Conservation (phyloP, 2,888 invertebrate genomes). For the Mongoloraphidia duomilia region DNA sequence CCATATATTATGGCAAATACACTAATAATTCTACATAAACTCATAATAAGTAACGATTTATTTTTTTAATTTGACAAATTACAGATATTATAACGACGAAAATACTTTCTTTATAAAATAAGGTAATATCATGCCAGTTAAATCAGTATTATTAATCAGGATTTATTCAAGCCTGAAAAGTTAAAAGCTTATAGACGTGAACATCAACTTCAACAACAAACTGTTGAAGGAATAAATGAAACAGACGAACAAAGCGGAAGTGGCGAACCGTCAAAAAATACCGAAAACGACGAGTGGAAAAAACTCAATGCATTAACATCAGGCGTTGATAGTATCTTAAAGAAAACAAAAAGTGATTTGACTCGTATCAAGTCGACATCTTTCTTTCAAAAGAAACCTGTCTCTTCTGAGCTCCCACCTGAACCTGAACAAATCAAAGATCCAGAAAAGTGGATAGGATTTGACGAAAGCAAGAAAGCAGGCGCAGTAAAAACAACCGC, state of each 20-base stretch:
- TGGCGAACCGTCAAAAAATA: slow-evolving; percentile 16
- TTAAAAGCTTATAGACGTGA: slow-evolving; percentile 72
- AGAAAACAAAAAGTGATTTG: slow-evolving; percentile 82
- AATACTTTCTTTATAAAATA: no score
- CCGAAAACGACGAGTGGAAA: slow-evolving; percentile 75
- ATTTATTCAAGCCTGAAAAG: slow-evolving; percentile 82
- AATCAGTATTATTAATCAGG: slow-evolving; percentile 36
- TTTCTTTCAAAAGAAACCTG: slow-evolving; percentile 68
- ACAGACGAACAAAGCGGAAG: slow-evolving; percentile 25
- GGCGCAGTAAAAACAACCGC: slow-evolving; percentile 22
- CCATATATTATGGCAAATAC: no score
- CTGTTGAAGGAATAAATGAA: slow-evolving; percentile 21
- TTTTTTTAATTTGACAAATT: no score
- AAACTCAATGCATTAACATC: slow-evolving; percentile 84
- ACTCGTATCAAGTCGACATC: slow-evolving; percentile 84
- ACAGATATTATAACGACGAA: no score
- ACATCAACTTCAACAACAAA: slow-evolving; percentile 47
- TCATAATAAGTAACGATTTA: no score
- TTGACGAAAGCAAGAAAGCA: slow-evolving; percentile 31
- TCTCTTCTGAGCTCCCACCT: slow-evolving; percentile 32
- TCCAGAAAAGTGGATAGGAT: slow-evolving; percentile 24
- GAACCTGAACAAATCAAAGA: slow-evolving; percentile 14
- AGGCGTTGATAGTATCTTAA: slow-evolving; percentile 76
- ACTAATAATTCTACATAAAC: no score
- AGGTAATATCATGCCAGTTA: no score